Conservation (phyloP, 2,113 vertebrate genomes). For the Eira barbara region DNA sequence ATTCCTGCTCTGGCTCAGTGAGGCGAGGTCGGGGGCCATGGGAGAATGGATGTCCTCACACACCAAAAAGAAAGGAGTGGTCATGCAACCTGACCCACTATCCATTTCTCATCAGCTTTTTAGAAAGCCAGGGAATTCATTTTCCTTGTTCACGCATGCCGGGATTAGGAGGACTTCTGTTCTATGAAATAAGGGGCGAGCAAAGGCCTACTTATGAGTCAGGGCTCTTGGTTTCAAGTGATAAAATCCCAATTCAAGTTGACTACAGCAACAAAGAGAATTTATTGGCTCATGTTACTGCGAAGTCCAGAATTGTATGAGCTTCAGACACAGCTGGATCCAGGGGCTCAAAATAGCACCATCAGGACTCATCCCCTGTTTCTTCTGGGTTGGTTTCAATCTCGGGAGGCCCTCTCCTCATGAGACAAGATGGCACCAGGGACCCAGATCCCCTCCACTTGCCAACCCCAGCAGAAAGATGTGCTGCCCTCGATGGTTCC, state of each 20-base stretch:
- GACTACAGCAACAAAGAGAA: background rate
- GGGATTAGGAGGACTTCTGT: background rate
- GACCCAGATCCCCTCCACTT: background rate
- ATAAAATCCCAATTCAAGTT: background rate
- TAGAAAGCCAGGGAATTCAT: background rate
- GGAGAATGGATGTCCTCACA: background rate
- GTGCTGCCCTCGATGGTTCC: background rate
- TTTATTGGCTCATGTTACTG: background rate
- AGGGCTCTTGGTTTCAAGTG: background rate
- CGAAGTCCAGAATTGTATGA: fast-evolving
- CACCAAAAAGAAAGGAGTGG: background rate
- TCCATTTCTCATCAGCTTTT: background rate
- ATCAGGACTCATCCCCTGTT: background rate
- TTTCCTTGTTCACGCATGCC: background rate
- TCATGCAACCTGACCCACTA: fast-evolving
- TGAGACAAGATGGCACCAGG: background rate
- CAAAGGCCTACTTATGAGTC: background rate
- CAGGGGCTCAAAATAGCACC: background rate
- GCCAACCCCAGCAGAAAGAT: background rate
- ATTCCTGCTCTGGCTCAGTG: background rate
- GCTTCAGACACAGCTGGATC: background rate
- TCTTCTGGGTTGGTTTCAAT: background rate
- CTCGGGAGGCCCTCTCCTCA: background rate
- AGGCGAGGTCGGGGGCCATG: background rate
- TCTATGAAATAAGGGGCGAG: background rate